Percentiles rank a stretch among this genome's conserved stretches.
Conservation (phyloP, 1,140 invertebrate genomes). For the Achroia grisella region DNA sequence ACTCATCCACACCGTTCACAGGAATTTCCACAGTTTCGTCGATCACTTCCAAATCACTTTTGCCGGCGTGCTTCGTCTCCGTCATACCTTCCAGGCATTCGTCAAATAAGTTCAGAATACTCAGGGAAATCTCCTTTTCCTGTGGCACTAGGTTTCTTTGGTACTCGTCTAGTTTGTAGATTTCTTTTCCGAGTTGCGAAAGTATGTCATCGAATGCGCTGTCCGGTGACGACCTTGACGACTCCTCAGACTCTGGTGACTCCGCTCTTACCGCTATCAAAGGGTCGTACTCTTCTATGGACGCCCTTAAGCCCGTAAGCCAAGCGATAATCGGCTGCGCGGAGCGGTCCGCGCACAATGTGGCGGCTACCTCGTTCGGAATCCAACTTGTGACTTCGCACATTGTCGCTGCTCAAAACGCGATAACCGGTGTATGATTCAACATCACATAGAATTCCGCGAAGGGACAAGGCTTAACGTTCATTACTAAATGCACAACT, state of each 20-base stretch:
- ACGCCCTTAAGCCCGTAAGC: conserved; percentile 47
- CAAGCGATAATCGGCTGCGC: conserved; percentile 54
- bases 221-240: conserved; percentile 32
- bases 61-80: conserved; percentile 24
- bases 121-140: conserved; percentile 48
- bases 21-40: conserved; percentile 15
- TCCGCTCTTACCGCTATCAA: conserved; percentile 30
- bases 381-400: conserved; percentile 69
- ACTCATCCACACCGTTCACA: conserved; percentile 29
- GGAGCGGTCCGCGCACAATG: conserved; percentile 50
- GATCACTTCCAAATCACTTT: conserved; percentile 15
- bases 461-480: conserved; percentile 47
- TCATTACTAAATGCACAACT: conserved; percentile 10
- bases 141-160: conserved; percentile 48
- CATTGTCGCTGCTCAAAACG: conserved; percentile 40
- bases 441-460: conserved; percentile 43
- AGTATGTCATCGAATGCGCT: conserved; percentile 68
- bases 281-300: conserved; percentile 67
- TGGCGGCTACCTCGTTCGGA: conserved; percentile 53
- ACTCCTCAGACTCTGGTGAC: conserved; percentile 18
- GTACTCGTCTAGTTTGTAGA: conserved; percentile 65
- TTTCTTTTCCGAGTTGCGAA: conserved; percentile 63
- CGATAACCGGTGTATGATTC: conserved; percentile 70
- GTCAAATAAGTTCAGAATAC: conserved; percentile 67
- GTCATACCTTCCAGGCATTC: conserved; percentile 51